Conservation (phyloP, 92 coral and sea anemone genomes). For the Micromussa lordhowensis region DNA sequence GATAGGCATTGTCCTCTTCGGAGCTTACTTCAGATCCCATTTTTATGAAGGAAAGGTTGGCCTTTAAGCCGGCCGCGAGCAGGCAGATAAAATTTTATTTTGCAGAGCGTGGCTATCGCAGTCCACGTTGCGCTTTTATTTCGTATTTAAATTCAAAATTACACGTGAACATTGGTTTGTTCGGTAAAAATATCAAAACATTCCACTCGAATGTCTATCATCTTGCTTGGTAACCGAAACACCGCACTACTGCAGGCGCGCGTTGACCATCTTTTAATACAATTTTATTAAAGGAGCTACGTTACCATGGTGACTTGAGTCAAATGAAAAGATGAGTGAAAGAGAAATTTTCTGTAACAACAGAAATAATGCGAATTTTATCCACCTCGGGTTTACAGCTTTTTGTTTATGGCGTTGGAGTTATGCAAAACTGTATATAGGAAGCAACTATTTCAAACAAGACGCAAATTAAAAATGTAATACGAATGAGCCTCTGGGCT, state of each 20-base stretch:
- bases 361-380: not conserved
- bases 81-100: not conserved
- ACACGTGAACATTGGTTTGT: slow-evolving; percentile 56
- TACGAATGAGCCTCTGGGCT: no score
- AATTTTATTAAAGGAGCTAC: not conserved
- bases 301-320: not conserved
- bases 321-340: not conserved
- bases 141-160: slow-evolving; percentile 56
- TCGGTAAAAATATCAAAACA: slow-evolving; percentile 20
- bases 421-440: no score
- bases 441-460: no score
- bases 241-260: not conserved
- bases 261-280: not conserved
- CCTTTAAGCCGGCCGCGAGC: not conserved
- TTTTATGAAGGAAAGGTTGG: no score
- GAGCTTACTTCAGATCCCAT: slow-evolving; percentile 71
- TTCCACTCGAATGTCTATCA: slow-evolving; percentile 43
- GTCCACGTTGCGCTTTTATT: slow-evolving; percentile 52
- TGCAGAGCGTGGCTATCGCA: not conserved
- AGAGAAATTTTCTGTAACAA: not conserved
- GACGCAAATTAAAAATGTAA: no score
- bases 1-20: slow-evolving; percentile 6
- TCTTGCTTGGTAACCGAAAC: slow-evolving; percentile 40
- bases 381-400: not conserved
- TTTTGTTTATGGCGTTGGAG: no score